Base-by-base conservation (phyloP, 2,797 vertebrate species). In the Pangasius krempfi region DNA sequence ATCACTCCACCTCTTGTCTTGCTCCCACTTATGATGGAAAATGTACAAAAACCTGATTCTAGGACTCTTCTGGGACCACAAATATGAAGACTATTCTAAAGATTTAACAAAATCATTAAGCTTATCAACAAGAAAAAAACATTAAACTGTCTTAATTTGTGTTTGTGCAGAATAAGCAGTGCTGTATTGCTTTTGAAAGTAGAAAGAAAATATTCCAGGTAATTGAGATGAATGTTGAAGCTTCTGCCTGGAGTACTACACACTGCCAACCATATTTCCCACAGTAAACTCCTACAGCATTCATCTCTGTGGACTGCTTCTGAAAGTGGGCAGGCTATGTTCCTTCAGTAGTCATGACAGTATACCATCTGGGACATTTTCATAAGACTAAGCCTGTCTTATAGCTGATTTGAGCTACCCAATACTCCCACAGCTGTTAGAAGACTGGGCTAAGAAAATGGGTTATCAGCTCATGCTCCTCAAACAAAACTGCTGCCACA, bases 331-430 rank as follows among this genome's bases (percentile, higher is more conserved):
- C 50, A 84, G 84, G 80, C 76, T 79, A 68, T 70, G 68, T 86
- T 64, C 62, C 60, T 72, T 66, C 14, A 60, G 72, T 76, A 88
- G 90, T 86, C 89, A 72, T 50, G 89, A 91, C 75, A 58, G 88
- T 82, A 54, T 73, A 89, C 88, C 88, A 89, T 89, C 84, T 86
- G 84, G 88, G 85, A 76, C 79, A 80, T 60, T 83, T 89, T 78
- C 58, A 70, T 37, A 84, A 75, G 66, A 82, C 78, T 81, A 85
- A 62, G 88, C 84, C 82, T 73, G 68, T 89, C 85, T 89, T 73
- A 79, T 60, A 91, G 92, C 75, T 87, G 62, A 58, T 44, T 89
- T 87, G 62, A 87, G 85, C 89, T 84, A 70, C 70, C 50, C 80
- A 87, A 86, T 82, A 80, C 85, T 40, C 89, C 87, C 75, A 78